Evolutionary conservation across 2,113 vertebrate genomes (phyloP), one percentile per base, ranked within the genome.

Genomic region (Cariama cristata): DNA sequence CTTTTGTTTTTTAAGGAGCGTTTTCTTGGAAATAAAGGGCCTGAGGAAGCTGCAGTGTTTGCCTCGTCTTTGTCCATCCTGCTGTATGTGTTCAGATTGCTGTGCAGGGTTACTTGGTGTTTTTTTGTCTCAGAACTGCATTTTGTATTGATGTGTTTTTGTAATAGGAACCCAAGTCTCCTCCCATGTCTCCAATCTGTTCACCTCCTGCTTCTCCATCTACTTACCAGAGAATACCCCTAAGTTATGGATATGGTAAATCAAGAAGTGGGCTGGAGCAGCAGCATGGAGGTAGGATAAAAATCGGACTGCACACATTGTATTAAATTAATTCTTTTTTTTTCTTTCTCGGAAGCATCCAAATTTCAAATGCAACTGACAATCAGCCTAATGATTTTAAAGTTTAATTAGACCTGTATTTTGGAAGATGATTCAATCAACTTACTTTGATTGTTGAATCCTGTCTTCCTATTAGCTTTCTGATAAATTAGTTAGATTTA

Each of bases 141-240:
- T 90, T 97, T 91, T 97, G 30, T 90, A 3, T 86, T 90, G 40
- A 3, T 95, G 8, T 98, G 94, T 89, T 97, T 98, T 95, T 97
- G 81, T 97, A 98, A 97, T 94, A 99, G 99, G 99, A 99, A 74
- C 62, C 97, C n/a, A 98, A 98, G 97, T 99, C 98, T 63, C 98
- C 98, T 12, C 97, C 98, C 0, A 97, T 97, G 91, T 99, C 99
- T 23, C 99, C 99, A 1, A 92, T 98, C 74, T 97, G 97, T 71
- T 99, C 99, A 13, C 99, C 99, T 38, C 98, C 99, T 90, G 96
- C 97, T 95, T 99, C 99, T 56, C 99, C 99, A 2, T 97, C 98
- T 88, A 97, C 97, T 79, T 99, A 99, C 96, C 98, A 97, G 97
- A 98, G 97, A 97, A 98, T 97, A 93, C 88, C 98, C 88, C 92